Conservation (phyloP, 2,113 vertebrate species). For the Rhabdornis inornatus region DNA sequence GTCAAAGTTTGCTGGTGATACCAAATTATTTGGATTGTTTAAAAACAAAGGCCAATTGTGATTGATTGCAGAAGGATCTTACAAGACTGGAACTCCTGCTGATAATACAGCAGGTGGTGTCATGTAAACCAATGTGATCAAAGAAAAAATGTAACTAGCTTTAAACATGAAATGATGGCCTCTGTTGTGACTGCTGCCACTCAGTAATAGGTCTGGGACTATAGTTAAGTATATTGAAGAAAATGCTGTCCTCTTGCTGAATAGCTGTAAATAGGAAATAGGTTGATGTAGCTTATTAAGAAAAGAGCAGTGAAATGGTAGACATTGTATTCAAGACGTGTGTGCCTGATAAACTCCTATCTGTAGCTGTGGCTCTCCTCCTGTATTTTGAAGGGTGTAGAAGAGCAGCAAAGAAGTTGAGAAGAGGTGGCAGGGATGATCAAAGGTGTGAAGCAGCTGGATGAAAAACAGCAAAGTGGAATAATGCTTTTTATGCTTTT, state of each 20-base stretch:
- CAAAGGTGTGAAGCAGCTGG: background rate
- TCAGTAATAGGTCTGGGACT: background rate
- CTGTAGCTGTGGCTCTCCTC: background rate
- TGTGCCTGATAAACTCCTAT: background rate
- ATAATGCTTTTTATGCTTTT: background rate
- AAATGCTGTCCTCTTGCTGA: background rate
- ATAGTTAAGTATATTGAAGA: background rate
- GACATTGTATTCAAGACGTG: background rate
- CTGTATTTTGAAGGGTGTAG: background rate
- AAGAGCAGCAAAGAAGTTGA: background rate
- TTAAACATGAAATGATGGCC: background rate
- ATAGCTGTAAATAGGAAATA: background rate
- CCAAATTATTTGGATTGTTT: background rate
- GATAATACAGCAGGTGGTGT: background rate
- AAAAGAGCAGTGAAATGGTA: background rate
- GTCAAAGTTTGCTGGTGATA: background rate
- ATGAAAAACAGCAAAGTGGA: background rate
- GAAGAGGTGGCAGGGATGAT: background rate
- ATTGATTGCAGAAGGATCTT: constrained; percentile 25
- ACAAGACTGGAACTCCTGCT: background rate
- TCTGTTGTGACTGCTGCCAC: background rate
- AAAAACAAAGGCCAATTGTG: constrained; percentile 14
- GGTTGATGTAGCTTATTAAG: background rate
- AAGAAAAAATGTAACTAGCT: background rate
- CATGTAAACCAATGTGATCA: background rate